phyloP scores from a whole-genome alignment of 2,888 invertebrate genomes.

The Nomada flava region DNA sequence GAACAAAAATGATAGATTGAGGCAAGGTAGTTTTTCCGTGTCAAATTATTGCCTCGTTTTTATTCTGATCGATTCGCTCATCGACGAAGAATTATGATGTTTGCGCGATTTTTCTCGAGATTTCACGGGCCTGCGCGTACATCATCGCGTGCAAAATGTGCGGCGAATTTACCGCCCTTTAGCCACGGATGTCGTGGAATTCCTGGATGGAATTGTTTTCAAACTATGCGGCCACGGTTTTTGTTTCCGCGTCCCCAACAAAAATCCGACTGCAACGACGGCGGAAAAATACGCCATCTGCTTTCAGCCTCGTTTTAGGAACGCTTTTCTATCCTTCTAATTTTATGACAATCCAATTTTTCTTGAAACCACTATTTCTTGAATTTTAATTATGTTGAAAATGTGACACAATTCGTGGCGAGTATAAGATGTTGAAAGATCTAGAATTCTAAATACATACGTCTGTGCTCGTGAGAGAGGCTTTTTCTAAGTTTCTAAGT shows the following conservation, averaged over 20 bases:
- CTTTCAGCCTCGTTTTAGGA: constrained; percentile 45
- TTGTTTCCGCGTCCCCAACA: constrained; percentile 51
- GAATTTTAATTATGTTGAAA: too few relatives aligned
- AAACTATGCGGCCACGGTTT: constrained; percentile 73
- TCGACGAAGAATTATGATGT: neutral
- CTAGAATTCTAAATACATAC: constrained; percentile 32
- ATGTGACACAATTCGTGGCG: too few relatives aligned
- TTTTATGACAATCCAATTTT: neutral
- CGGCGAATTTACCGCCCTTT: constrained; percentile 72
- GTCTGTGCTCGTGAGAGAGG: constrained; percentile 40
- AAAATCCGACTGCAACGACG: constrained; percentile 60
- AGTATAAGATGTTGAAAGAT: neutral
- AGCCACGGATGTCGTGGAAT: constrained; percentile 61
- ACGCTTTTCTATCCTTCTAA: constrained; percentile 35
- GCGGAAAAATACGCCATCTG: constrained; percentile 62
- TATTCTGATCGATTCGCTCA: constrained; percentile 17
- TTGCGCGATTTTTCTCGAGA: constrained; percentile 14
- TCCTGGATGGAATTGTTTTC: constrained; percentile 73
- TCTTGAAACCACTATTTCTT: too few relatives aligned
- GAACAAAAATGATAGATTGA: neutral
- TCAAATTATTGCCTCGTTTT: neutral
- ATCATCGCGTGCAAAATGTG: constrained; percentile 61
- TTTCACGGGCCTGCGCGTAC: constrained; percentile 24
- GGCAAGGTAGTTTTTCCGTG: neutral
- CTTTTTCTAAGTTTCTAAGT: constrained; percentile 20